Conservation (phyloP, 2,113 vertebrate species). For the Pluvialis apricaria region DNA sequence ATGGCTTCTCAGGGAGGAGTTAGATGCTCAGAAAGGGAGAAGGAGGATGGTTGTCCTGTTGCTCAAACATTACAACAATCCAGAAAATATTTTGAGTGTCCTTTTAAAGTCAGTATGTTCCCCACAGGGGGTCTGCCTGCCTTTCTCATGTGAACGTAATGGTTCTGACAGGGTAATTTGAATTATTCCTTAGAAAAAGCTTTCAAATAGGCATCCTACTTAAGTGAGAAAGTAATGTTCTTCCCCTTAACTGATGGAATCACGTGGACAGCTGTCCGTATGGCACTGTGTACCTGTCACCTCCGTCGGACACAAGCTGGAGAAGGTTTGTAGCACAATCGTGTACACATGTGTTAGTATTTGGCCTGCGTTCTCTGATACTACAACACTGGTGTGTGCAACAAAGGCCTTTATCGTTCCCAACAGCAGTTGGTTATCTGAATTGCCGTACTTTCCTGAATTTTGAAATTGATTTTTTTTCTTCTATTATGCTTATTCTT, state of each 20-base stretch:
- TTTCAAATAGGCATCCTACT: background rate
- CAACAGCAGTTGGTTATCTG: background rate
- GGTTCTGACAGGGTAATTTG: background rate
- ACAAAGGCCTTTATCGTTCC: background rate
- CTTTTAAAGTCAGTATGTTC: background rate
- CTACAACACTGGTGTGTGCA: background rate
- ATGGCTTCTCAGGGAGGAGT: background rate
- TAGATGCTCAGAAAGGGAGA: background rate
- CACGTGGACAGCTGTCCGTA: slow-evolving; percentile 98
- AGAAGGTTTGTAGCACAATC: slow-evolving; percentile 82
- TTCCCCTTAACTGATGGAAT: slow-evolving; percentile 77
- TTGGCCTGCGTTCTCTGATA: accelerated
- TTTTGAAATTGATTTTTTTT: background rate
- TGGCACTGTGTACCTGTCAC: slow-evolving; percentile 93
- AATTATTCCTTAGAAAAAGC: background rate
- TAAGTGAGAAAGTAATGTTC: background rate
- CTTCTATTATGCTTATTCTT: accelerated
- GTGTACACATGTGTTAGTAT: accelerated
- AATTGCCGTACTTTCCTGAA: background rate
- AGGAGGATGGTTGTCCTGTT: background rate
- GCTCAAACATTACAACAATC: background rate
- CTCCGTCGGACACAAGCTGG: slow-evolving; percentile 96
- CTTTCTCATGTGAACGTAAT: background rate
- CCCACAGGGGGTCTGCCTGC: accelerated
- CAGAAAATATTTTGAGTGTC: background rate